Evolutionary conservation across 2,888 invertebrate species (phyloP), one percentile per base, ranked within the genome.

Genomic region (Brachycybe producta): DNA sequence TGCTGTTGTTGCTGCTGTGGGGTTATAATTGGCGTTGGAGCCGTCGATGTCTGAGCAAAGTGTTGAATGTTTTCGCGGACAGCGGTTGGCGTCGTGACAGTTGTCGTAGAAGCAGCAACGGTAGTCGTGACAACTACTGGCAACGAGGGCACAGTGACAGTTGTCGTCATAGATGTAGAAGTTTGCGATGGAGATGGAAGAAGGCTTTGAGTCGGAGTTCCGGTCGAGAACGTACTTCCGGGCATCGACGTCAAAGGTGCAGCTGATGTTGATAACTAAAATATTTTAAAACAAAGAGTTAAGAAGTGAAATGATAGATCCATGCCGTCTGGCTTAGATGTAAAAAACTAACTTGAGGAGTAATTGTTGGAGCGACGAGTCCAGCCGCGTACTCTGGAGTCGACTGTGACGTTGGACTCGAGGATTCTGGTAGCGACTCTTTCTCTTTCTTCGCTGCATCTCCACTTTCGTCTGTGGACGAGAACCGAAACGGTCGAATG

Each of bases 351-450:
- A 61, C 57, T 13, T 62, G 61, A 2, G 59, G 58, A 2, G 75
- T 72, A 50, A 77, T 73, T 54, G 73, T 73, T 19, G 79, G 73
- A 4, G 80, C 73, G 5, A 79, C 73, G 26, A 85, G 70, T 11
- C 84, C 84, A 48, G 81, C 82, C 8, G 86, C 86, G 65, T 87
- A 87, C 65, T 87, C 86, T 1, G 86, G 86, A 5, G 85, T 84
- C 19, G 72, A 65, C 17, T 51, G 44, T 5, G 50, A 23, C 34
- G 51, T 56, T n/a, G 61, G 57, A 5, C 61, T n/a, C n/a, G n/a
- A n/a, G n/a, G n/a, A n/a, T n/a, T n/a, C n/a, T n/a, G n/a, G n/a
- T n/a, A n/a, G n/a, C n/a, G n/a, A n/a, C n/a, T 58, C 61, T 32
- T 64, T 62, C 51, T 68, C 67, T 51, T 67, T 67, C 40, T 66